A percentile compares a stretch with the other conserved stretches of the same genome.
These are phyloP conservation scores for Salvelinus namaycush DNA, from an alignment of 2,113 vertebrate genomes.

Conservation along the genomic window DNA sequence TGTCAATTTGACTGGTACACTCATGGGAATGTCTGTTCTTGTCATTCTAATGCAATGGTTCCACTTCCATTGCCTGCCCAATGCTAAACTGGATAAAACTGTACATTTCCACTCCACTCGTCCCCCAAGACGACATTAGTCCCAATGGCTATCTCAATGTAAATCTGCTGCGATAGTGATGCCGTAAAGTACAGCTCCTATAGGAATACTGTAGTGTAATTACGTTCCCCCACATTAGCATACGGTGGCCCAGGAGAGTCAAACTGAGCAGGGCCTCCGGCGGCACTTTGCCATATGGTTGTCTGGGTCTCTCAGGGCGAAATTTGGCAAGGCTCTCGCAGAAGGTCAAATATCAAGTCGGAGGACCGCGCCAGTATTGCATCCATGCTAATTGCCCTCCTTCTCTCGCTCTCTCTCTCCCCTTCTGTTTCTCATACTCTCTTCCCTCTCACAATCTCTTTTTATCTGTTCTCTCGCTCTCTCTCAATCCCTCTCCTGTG, in stretches of 20 bases:
- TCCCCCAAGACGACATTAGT: too few species aligned
- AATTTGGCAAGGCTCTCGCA: slow-evolving; percentile 67
- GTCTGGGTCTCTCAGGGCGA: slow-evolving; percentile 58
- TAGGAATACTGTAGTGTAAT: slow-evolving; percentile 70
- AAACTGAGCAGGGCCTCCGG: slow-evolving; percentile 64
- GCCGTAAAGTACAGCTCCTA: slow-evolving; percentile 62
- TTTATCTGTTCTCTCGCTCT: slow-evolving; percentile 18
- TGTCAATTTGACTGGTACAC: too few species aligned
- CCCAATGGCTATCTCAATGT: slow-evolving; percentile 14
- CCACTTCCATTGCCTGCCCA: too few species aligned
- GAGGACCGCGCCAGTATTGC: slow-evolving; percentile 69
- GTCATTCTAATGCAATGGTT: too few species aligned
- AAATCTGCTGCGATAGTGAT: slow-evolving; percentile 50
- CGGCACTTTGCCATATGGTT: slow-evolving; percentile 73
- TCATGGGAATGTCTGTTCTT: too few species aligned
- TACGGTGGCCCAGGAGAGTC: slow-evolving; percentile 62
- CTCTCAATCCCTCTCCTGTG: slow-evolving; percentile 66
- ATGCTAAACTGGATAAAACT: too few species aligned
- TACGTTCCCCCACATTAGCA: slow-evolving; percentile 67
- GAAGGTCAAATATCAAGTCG: slow-evolving; percentile 78
- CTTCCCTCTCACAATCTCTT: neutral
- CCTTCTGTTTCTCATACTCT: slow-evolving; percentile 14
- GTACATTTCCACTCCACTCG: too few species aligned
- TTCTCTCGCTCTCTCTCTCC: slow-evolving; percentile 29
- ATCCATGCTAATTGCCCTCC: slow-evolving; percentile 69